Conservation (phyloP, 2,113 vertebrate species). For the Zeus faber region DNA sequence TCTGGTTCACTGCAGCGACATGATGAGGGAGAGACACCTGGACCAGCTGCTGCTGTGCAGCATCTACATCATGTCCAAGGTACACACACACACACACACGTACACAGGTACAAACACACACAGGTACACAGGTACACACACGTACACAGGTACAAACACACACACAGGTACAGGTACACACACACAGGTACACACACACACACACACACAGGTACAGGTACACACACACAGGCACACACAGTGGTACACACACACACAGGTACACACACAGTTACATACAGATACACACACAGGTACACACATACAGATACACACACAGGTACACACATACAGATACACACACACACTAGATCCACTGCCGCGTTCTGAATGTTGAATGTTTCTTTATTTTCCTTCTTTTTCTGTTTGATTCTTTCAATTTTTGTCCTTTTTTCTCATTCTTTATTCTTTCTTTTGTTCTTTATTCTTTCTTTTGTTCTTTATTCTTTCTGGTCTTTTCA, state of each 20-base stretch:
- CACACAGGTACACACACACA: slow-evolving; percentile 8
- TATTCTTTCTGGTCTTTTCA: too few species aligned
- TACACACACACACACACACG: slow-evolving; percentile 34
- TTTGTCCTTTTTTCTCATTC: too few species aligned
- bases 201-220: slow-evolving; percentile 61
- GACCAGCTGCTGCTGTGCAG: slow-evolving; percentile 96
- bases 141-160: slow-evolving; percentile 63
- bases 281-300: slow-evolving; percentile 5
- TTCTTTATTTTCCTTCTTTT: too few species aligned
- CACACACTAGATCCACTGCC: not conserved
- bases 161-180: slow-evolving; percentile 64
- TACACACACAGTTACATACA: slow-evolving; percentile 31
- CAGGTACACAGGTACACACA: slow-evolving; percentile 4
- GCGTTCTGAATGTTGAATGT: too few species aligned
- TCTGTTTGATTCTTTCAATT: too few species aligned
- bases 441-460: not conserved
- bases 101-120: slow-evolving; percentile 10
- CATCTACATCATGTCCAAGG: slow-evolving; percentile 93
- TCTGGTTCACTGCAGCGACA: slow-evolving; percentile 83
- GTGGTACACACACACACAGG: slow-evolving; percentile 50
- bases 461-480: too few species aligned
- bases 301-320: slow-evolving; percentile 6
- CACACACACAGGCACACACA: not conserved
- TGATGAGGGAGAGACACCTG: slow-evolving; percentile 91
- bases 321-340: slow-evolving; percentile 63